A percentile compares a stretch with the other conserved stretches of the same genome.
These are phyloP conservation scores for Istiophorus platypterus DNA, from an alignment of 2,113 vertebrate genomes.

Conservation along the genomic window DNA sequence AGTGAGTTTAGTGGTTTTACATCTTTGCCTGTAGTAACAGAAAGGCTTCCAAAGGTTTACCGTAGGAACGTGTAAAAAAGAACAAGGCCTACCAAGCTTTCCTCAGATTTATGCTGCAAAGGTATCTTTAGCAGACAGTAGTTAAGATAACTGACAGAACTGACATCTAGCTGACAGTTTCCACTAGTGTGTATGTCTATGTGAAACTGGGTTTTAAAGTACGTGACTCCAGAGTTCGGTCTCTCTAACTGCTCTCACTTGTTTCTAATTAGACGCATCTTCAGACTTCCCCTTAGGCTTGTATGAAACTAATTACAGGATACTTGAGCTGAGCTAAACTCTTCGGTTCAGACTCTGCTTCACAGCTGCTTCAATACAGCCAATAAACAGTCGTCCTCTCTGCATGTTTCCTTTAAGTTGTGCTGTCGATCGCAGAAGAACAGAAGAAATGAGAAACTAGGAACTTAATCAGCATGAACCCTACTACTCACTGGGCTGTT, in stretches of 20 bases:
- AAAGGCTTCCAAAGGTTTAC: not conserved
- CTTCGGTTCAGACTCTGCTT: slow-evolving; percentile 9
- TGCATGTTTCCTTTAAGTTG: not conserved
- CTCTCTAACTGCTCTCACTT: slow-evolving; percentile 40
- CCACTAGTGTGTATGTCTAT: not conserved
- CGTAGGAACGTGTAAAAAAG: not conserved
- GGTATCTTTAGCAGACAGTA: not conserved
- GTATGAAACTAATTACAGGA: slow-evolving; percentile 53
- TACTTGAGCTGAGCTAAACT: slow-evolving; percentile 20
- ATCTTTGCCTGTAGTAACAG: not conserved
- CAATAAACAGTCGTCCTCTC: slow-evolving; percentile 14
- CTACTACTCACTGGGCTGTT: not conserved
- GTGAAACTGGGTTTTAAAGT: not conserved
- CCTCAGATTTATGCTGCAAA: not conserved
- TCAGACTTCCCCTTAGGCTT: slow-evolving; percentile 44
- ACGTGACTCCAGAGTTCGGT: not conserved
- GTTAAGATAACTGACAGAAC: not conserved
- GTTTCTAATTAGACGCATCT: slow-evolving; percentile 52
- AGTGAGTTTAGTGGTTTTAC: not conserved
- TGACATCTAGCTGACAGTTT: not conserved
- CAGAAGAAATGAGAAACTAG: not conserved
- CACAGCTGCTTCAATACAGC: slow-evolving; percentile 3
- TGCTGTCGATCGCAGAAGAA: not conserved
- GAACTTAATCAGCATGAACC: too few species aligned
- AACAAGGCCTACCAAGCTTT: not conserved